phyloP scores from a whole-genome alignment of 2,888 invertebrate genomes.

The Thereva nobilitata region DNA sequence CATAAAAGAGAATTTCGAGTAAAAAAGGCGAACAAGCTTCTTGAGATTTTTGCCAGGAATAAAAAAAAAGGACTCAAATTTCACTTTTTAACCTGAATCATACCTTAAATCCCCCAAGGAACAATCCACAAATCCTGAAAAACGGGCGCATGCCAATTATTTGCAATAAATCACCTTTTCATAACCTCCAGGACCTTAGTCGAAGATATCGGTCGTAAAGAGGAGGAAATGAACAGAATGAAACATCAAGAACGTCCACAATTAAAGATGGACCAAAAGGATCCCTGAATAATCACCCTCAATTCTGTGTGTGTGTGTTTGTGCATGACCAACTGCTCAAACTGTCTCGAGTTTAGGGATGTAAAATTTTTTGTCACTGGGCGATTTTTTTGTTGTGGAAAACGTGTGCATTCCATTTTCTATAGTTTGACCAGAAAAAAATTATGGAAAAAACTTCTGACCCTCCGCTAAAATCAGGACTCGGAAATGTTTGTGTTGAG shows the following conservation, averaged over 20 bases:
- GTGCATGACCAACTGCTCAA: background rate
- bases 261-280: constrained; percentile 33
- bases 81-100: constrained; percentile 9
- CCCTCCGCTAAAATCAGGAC: background rate
- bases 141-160: constrained; percentile 35
- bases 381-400: constrained; percentile 16
- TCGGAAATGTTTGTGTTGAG: background rate
- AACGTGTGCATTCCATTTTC: constrained; percentile 28
- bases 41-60: background rate
- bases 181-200: constrained; percentile 26
- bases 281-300: constrained; percentile 22
- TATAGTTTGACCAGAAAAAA: constrained; percentile 22
- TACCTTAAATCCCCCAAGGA: constrained; percentile 12
- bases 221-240: constrained; percentile 5
- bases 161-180: constrained; percentile 35
- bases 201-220: constrained; percentile 22
- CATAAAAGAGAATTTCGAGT: too few relatives aligned
- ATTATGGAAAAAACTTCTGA: constrained; percentile 26
- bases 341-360: constrained; percentile 8
- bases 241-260: constrained; percentile 36
- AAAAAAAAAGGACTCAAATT: constrained; percentile 13
- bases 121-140: constrained; percentile 18
- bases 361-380: constrained; percentile 4
- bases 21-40: constrained; percentile 26
- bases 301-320: background rate